Conservation (phyloP, 2,113 vertebrate genomes). For the Xiphorhynchus elegans region DNA sequence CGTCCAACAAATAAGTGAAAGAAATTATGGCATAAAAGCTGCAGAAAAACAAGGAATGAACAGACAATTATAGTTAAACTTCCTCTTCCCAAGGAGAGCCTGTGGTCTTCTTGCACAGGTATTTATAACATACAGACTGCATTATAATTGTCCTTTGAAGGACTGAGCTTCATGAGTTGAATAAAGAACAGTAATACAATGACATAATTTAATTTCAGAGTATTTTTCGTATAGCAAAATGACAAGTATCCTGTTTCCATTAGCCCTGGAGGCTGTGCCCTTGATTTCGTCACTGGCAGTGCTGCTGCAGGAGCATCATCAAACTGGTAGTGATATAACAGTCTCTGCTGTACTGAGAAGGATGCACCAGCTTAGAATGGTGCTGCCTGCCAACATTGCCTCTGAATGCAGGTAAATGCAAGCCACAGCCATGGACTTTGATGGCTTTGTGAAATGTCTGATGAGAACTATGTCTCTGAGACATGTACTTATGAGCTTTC, state of each 20-base stretch:
- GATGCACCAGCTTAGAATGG: background rate
- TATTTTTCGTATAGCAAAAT: background rate
- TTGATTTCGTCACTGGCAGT: background rate
- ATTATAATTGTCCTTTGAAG: background rate
- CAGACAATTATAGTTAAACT: background rate
- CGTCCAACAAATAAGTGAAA: background rate
- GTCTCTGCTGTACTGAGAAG: background rate
- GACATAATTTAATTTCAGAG: background rate
- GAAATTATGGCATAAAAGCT: background rate
- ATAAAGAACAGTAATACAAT: background rate
- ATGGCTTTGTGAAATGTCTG: background rate
- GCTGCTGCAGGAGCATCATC: background rate
- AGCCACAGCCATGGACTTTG: background rate
- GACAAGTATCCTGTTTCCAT: background rate
- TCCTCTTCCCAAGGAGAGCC: background rate
- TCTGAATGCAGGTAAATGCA: background rate
- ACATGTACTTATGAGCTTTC: background rate
- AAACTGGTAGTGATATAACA: too few species aligned
- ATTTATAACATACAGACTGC: background rate
- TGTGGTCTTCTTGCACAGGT: background rate
- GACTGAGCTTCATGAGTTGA: background rate
- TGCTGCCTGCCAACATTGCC: background rate
- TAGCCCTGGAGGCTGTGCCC: background rate
- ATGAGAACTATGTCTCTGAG: background rate
- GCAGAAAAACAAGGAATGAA: background rate